Conservation (phyloP, 92 coral and sea anemone genomes). For the Palythoa grandis region DNA sequence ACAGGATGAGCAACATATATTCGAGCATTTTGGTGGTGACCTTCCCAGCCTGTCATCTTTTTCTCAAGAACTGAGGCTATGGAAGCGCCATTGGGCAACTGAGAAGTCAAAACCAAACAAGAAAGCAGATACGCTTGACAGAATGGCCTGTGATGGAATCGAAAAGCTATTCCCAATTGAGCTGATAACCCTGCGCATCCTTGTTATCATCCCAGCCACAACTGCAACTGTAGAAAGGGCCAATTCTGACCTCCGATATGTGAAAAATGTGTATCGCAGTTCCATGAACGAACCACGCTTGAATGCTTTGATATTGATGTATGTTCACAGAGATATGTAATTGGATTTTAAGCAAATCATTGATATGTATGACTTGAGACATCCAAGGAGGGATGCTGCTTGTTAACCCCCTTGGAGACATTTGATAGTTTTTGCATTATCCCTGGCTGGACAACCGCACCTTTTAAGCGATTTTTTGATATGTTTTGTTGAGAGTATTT, state of each 20-base stretch:
- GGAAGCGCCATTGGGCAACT: no score
- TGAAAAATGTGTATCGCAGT: not conserved
- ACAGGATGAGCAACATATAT: no score
- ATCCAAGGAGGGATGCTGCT: slow-evolving; percentile 8
- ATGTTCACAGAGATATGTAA: not conserved
- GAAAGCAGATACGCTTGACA: no score
- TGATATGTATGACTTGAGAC: not conserved
- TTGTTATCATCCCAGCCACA: not conserved
- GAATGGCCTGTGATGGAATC: no score
- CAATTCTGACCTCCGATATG: not conserved
- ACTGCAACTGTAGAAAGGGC: not conserved
- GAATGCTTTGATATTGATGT: not conserved
- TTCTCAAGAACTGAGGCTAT: no score
- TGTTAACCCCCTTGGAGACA: not conserved
- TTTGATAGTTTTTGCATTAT: no score
- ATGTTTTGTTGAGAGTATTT: no score
- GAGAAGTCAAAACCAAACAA: no score
- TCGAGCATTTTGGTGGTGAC: no score
- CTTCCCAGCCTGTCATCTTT: no score
- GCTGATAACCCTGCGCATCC: not conserved
- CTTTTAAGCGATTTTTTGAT: no score
- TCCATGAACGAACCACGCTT: not conserved
- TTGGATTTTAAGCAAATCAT: not conserved
- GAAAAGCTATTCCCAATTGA: not conserved
- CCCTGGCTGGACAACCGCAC: no score